Evolutionary conservation across 1,140 invertebrate genomes (phyloP), one percentile per base, ranked within the genome.

Genomic region (Lepidurus packardi): DNA sequence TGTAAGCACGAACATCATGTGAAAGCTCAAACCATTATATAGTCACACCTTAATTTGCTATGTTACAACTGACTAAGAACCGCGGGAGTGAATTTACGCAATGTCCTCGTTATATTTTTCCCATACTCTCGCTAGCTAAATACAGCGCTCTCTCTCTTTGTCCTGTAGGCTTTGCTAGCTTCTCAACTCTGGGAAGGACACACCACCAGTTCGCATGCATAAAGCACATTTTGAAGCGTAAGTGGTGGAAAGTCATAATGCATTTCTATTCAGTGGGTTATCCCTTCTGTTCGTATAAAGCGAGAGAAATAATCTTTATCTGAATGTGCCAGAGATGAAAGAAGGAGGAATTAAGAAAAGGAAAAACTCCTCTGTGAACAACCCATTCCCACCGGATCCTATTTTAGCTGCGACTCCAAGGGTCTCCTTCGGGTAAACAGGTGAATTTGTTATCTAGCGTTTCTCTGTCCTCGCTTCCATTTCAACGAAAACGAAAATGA

Each of bases 11-110:
- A 65, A 65, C 53, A n/a, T 65, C 21, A 65, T n/a, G 53, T 13
- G 53, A 65, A 65, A 65, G 53, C 21, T 65, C 53, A 65, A 16
- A 65, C 53, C 53, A 16, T 3, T 34, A 34, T 34, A 65, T 65
- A 65, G 53, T 65, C 53, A 65, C 53, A 65, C 53, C 53, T 65
- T 65, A 65, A 21, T 65, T 65, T 65, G 53, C 53, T 65, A 13
- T 34, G 34, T 21, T 21, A 21, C n/a, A 65, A 65, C 53, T 65
- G 7, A n/a, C 21, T 7, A 13, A 65, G 16, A 65, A 13, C 16
- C 53, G 6, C 21, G 16, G 16, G 21, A 65, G 21, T n/a, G 53
- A 13, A 65, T 21, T 65, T 47, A n/a, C 21, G 53, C 21, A 13
- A 0, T 65, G 16, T 21, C 16, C 21, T 65, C n/a, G 34, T 34